Evolutionary conservation across 2,888 invertebrate species (phyloP).

Genomic region (Argynnis bischoffii): DNA sequence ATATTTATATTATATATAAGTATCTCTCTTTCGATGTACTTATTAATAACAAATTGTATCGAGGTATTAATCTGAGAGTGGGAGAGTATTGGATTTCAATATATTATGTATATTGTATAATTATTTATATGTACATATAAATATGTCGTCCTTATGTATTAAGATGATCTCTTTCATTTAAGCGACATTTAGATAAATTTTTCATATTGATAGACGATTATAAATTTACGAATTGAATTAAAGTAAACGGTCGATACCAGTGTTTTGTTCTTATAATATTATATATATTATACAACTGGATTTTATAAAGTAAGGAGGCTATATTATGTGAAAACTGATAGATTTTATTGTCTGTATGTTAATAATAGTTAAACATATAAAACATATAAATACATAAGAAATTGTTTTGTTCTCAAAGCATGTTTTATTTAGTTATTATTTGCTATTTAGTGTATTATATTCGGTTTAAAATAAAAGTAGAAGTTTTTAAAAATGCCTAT

Average conservation of each 20-base stretch:
- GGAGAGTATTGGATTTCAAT: conserved; percentile 1
- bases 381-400: no score
- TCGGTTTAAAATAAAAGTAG: no score
- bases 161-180: conserved; percentile 29
- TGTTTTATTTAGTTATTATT: no score
- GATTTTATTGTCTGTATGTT: no score
- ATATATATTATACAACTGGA: not conserved
- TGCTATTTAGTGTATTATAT: no score
- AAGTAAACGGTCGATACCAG: not conserved
- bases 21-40: conserved; percentile 9
- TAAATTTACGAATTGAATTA: conserved; percentile 1
- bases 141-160: conserved; percentile 22
- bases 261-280: conserved; percentile 1
- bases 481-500: no score
- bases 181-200: conserved; percentile 17
- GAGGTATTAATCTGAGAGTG: conserved; percentile 7
- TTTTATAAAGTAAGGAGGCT: not conserved
- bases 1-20: no score
- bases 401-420: no score
- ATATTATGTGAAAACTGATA: no score
- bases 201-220: conserved; percentile 10
- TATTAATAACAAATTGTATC: conserved; percentile 10
- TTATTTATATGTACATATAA: not conserved
- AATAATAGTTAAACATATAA: no score
- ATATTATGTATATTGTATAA: conserved; percentile 11